These are phyloP conservation scores for Orbicella faveolata DNA, from an alignment of 64 coral and sea anemone genomes.

Conservation along the genomic window DNA sequence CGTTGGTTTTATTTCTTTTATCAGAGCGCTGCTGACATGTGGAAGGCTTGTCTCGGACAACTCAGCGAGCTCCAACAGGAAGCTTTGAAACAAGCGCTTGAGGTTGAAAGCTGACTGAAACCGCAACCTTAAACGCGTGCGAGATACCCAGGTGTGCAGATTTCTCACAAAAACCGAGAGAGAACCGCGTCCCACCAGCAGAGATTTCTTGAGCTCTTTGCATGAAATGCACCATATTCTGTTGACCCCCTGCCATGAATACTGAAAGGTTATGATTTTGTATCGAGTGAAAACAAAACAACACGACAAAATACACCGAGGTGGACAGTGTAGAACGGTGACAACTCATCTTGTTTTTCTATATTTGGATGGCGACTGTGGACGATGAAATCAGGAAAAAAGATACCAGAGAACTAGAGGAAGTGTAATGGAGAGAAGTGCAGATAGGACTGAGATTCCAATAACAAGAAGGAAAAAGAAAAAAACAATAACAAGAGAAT, in stretches of 20 bases:
- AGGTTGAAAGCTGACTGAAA: constrained; percentile 9
- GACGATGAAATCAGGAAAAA: neutral
- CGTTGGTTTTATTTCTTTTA: neutral
- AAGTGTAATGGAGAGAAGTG: neutral
- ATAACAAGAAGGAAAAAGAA: neutral
- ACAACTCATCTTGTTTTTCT: neutral
- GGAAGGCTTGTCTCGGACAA: constrained; percentile 33
- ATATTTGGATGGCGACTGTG: neutral
- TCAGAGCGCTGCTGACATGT: constrained; percentile 33
- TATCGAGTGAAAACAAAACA: constrained; percentile 14
- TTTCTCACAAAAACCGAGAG: neutral
- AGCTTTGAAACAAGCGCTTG: constrained; percentile 14
- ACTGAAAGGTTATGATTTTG: neutral
- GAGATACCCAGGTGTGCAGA: neutral
- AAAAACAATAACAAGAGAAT: neutral
- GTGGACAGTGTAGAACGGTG: neutral
- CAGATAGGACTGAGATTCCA: neutral
- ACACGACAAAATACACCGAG: neutral
- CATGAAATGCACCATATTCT: constrained; percentile 25
- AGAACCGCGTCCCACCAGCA: neutral
- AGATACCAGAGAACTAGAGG: neutral
- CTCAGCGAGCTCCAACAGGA: constrained; percentile 22
- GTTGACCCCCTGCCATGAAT: neutral
- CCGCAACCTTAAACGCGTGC: neutral
- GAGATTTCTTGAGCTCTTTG: constrained; percentile 25